Evolutionary conservation across 2,797 vertebrate genomes (phyloP).

Genomic region (Hydrophis major): DNA sequence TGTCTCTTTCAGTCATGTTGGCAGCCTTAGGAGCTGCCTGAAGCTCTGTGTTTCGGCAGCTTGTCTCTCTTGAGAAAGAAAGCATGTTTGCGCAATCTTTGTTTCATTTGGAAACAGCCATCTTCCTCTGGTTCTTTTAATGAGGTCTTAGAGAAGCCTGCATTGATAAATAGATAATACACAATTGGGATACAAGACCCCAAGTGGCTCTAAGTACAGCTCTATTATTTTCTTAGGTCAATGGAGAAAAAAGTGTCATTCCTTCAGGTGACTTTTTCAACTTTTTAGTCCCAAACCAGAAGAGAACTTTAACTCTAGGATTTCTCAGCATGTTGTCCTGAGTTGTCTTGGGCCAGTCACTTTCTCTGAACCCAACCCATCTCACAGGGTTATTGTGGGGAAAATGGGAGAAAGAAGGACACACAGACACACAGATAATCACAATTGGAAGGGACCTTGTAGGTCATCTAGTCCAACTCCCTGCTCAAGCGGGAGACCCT

Average conservation of each 20-base stretch:
- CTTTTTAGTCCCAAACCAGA: not conserved
- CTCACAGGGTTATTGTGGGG: not conserved
- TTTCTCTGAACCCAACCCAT: not conserved
- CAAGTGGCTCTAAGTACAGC: not conserved
- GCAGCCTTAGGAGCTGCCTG: constrained; percentile 69
- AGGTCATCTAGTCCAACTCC: too few species aligned
- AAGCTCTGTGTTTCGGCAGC: constrained; percentile 74
- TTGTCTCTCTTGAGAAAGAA: constrained; percentile 63
- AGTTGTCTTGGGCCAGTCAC: not conserved
- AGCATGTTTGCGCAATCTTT: constrained; percentile 57
- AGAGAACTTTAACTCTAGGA: not conserved
- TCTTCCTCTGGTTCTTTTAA: constrained; percentile 27
- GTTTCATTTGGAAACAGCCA: constrained; percentile 45
- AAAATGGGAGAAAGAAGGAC: not conserved
- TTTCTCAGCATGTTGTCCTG: not conserved
- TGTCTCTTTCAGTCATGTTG: constrained; percentile 66
- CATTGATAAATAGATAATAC: not conserved
- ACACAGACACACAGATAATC: too few species aligned
- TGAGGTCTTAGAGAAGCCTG: not conserved
- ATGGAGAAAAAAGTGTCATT: not conserved
- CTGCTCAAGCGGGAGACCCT: too few species aligned
- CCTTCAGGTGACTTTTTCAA: not conserved
- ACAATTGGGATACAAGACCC: not conserved
- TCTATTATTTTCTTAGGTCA: not conserved
- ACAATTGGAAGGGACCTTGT: too few species aligned